A percentile compares a stretch with the other conserved stretches of the same genome.
Conservation (phyloP, 2,888 invertebrate genomes). For the Parnassius smintheus region DNA sequence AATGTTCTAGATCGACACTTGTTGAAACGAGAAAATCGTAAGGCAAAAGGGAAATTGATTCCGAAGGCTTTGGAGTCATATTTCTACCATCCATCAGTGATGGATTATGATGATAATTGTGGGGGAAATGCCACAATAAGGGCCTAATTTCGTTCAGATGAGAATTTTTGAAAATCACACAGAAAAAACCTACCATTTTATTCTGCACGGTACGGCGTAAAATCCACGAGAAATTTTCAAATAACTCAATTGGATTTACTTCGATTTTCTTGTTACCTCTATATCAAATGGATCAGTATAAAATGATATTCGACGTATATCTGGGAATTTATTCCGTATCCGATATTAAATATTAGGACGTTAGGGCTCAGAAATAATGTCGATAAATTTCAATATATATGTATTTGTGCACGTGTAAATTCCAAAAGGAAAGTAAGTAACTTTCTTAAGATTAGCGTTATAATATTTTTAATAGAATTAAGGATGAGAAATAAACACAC, state of each 20-base stretch:
- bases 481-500: no score
- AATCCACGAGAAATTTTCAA: slow-evolving; percentile 15
- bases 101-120: no score
- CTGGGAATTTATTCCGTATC: not conserved
- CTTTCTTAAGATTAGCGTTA: no score
- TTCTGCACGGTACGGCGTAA: slow-evolving; percentile 5
- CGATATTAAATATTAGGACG: slow-evolving; percentile 4
- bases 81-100: no score
- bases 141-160: no score
- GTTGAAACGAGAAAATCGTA: no score
- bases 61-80: no score
- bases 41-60: no score
- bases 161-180: no score
- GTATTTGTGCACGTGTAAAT: not conserved
- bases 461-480: no score
- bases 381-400: not conserved
- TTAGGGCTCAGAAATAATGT: not conserved
- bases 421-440: not conserved
- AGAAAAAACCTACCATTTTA: not conserved
- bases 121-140: no score
- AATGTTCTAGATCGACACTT: no score
- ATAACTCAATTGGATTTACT: slow-evolving; percentile 23
- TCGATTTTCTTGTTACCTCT: slow-evolving; percentile 23
- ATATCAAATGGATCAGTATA: slow-evolving; percentile 7
- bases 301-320: slow-evolving; percentile 11